These are phyloP conservation scores for Nasonia oneida DNA, from an alignment of 2,888 invertebrate species.

Conservation along the genomic window DNA sequence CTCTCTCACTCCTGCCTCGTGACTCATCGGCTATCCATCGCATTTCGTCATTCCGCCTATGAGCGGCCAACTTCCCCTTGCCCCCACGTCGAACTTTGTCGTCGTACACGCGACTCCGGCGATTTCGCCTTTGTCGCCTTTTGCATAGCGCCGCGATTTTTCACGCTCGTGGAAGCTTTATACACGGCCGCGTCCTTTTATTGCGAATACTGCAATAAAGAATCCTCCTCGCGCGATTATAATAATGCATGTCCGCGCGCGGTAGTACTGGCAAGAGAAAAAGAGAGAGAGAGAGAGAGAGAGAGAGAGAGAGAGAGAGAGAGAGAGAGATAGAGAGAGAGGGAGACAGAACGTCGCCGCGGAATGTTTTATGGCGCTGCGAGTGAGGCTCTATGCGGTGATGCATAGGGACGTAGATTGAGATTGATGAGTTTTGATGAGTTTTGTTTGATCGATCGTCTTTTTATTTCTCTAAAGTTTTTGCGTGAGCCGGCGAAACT, in stretches of 20 bases:
- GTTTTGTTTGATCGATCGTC: conserved; percentile 28
- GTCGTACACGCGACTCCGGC: background rate
- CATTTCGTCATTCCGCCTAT: conserved; percentile 22
- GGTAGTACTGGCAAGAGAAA: background rate
- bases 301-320: no score
- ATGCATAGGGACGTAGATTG: conserved; percentile 31
- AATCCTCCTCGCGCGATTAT: conserved; percentile 10
- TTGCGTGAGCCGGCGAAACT: background rate
- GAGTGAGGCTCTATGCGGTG: background rate
- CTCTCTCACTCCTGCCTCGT: background rate
- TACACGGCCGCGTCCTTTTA: conserved; percentile 13
- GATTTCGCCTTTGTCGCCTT: conserved; percentile 20
- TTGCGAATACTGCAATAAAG: conserved; percentile 24
- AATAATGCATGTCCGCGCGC: conserved; percentile 31
- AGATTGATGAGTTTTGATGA: conserved; percentile 46
- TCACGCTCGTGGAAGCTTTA: conserved; percentile 40
- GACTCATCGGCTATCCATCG: conserved; percentile 55
- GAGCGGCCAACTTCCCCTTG: no score
- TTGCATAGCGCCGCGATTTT: conserved; percentile 36
- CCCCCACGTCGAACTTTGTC: conserved; percentile 18
- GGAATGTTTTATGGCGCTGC: conserved; percentile 21
- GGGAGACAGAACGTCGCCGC: background rate
- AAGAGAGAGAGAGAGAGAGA: no score
- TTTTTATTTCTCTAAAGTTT: conserved; percentile 24
- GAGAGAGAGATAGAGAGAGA: no score